These are phyloP conservation scores for Mesitornis unicolor DNA, from an alignment of 2,113 vertebrate species.

Conservation along the genomic window DNA sequence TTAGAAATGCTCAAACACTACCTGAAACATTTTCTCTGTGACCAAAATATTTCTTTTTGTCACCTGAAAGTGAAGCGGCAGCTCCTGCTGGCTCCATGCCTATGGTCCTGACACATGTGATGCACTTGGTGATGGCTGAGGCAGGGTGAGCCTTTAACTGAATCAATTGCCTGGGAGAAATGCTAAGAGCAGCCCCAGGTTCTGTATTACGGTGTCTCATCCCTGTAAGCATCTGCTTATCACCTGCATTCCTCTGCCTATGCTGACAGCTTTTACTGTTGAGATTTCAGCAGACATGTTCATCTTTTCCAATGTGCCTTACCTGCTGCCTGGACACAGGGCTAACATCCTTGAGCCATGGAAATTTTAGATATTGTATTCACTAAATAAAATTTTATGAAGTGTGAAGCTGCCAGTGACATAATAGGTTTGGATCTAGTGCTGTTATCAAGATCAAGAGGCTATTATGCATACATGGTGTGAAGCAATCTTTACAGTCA, in stretches of 20 bases:
- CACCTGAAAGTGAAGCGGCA: background rate
- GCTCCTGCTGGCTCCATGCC: background rate
- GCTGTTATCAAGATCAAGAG: background rate
- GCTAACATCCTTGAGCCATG: background rate
- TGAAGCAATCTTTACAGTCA: slow-evolving; percentile 10
- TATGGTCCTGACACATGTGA: background rate
- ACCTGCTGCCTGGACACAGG: background rate
- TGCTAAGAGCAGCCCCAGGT: background rate
- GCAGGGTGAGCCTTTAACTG: background rate
- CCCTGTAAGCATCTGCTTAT: background rate
- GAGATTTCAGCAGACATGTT: background rate
- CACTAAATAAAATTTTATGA: background rate
- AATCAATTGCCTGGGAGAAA: background rate
- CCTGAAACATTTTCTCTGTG: background rate
- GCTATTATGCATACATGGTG: background rate
- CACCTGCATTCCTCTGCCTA: background rate
- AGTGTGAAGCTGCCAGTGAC: background rate
- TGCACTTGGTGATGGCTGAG: background rate
- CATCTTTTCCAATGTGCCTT: background rate
- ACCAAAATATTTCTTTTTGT: background rate
- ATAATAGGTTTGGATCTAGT: background rate
- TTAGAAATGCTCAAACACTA: background rate
- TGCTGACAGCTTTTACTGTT: background rate
- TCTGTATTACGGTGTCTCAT: background rate
- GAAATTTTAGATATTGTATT: background rate